Evolutionary conservation across 1,140 invertebrate genomes (phyloP), one percentile per base, ranked within the genome.

Genomic region (Procambarus clarkii): DNA sequence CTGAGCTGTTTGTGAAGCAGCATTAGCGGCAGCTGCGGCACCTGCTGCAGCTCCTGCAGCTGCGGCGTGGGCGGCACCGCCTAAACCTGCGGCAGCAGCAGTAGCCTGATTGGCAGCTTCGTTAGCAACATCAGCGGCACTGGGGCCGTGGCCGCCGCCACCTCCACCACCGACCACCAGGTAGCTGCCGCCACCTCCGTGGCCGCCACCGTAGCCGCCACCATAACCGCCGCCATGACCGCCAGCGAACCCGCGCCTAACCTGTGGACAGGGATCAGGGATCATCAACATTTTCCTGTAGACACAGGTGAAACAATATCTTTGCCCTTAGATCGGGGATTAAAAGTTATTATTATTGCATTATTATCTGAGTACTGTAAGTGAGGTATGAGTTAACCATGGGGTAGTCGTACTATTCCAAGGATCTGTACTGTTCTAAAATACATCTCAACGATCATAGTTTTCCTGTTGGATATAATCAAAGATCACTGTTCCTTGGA

Each of bases 1-100:
- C n/a, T 74, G 69, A 34, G 69, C 69, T 9, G 69, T 74, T 7
- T 74, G 69, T 74, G 69, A 24, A 74, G 69, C 69, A 34, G 69
- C 69, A 74, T 34, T 74, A 34, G 69, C 69, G 8, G 69, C 69
- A 34, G 69, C 69, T 74, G 69, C 69, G 69, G 69, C 69, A 74
- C 69, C 24, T 34, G 69, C n/a, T 34, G 69, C 69, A 5, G 69
- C 69, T 74, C 69, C 69, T 74, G 69, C n/a, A 34, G 69, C 69
- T 74, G 69, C 69, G n/a, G 69, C 69, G 69, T 74, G 69, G 24
- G 69, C 69, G 24, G 69, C 69, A 34, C 69, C 69, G 24, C 69
- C 69, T 74, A 74, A n/a, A 74, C 69, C 69, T 74, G 69, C 69
- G 21, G 69, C 69, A 34, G 69, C 69, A 21, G 69, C 69, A 34